A percentile compares a stretch with the other conserved stretches of the same genome.
Conservation (phyloP, 92 coral and sea anemone species). For the Pocillopora grandis region DNA sequence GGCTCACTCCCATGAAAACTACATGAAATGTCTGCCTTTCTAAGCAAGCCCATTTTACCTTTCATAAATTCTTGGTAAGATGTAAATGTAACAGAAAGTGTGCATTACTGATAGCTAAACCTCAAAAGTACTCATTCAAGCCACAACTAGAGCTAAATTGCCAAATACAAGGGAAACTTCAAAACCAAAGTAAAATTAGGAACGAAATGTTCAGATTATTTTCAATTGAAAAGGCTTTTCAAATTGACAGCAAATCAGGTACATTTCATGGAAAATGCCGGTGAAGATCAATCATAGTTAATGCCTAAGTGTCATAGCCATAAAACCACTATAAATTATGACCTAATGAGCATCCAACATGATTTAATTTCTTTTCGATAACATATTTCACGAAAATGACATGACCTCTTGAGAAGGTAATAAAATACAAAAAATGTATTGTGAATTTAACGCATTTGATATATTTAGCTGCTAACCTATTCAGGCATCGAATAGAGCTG, state of each 20-base stretch:
- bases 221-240: background rate
- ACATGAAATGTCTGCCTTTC: background rate
- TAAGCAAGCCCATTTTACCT: background rate
- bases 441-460: background rate
- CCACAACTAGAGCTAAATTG: background rate
- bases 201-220: background rate
- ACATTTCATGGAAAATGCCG: background rate
- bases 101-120: background rate
- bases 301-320: background rate
- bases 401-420: too few species aligned
- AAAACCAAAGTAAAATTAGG: background rate
- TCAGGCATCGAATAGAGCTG: background rate
- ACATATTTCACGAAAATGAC: background rate
- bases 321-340: background rate
- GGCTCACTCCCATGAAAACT: too few species aligned
- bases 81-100: background rate
- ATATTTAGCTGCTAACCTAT: background rate
- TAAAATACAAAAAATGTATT: background rate
- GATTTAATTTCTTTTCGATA: background rate
- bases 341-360: background rate
- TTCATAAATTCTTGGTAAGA: background rate
- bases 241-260: conserved; percentile 5
- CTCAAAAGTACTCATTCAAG: background rate
- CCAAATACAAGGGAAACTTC: background rate
- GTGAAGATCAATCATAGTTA: background rate